These are phyloP conservation scores for Argyra leucocephala DNA, from an alignment of 2,888 invertebrate genomes.

Conservation along the genomic window DNA sequence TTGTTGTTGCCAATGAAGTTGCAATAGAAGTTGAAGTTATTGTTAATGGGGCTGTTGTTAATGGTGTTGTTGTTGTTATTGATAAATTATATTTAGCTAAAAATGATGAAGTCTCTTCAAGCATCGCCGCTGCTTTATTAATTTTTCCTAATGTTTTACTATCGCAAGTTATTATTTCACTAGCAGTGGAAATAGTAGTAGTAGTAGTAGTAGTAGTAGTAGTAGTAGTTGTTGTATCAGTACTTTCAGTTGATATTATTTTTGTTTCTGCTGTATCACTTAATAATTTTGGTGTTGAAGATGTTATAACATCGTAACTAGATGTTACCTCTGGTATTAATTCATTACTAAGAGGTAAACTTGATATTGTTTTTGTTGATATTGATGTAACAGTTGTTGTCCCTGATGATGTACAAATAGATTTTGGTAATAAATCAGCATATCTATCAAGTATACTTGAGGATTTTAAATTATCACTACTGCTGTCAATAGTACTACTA, in stretches of 20 bases:
- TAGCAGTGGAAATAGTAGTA: neutral
- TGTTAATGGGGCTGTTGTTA: slow-evolving; percentile 25
- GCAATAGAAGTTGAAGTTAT: slow-evolving; percentile 30
- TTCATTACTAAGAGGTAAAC: too few species aligned
- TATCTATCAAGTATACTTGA: neutral
- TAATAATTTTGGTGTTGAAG: too few species aligned
- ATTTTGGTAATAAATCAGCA: neutral
- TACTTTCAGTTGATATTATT: neutral
- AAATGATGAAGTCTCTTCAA: neutral
- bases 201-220: neutral
- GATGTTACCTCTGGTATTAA: too few species aligned
- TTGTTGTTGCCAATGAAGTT: slow-evolving; percentile 35
- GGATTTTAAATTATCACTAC: neutral
- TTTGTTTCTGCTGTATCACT: neutral
- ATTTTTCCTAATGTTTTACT: neutral
- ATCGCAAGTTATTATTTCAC: neutral
- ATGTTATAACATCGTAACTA: too few species aligned
- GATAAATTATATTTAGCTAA: slow-evolving; percentile 11
- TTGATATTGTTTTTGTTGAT: slow-evolving; percentile 7
- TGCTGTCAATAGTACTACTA: neutral
- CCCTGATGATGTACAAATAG: neutral
- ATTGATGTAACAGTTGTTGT: slow-evolving; percentile 18
- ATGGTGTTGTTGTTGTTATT: slow-evolving; percentile 13
- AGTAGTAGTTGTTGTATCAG: neutral
- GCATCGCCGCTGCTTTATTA: neutral